A percentile compares a stretch with the other conserved stretches of the same genome.
Evolutionary conservation across 2,113 vertebrate genomes (phyloP).

Genomic region (Irena cyanogastra): DNA sequence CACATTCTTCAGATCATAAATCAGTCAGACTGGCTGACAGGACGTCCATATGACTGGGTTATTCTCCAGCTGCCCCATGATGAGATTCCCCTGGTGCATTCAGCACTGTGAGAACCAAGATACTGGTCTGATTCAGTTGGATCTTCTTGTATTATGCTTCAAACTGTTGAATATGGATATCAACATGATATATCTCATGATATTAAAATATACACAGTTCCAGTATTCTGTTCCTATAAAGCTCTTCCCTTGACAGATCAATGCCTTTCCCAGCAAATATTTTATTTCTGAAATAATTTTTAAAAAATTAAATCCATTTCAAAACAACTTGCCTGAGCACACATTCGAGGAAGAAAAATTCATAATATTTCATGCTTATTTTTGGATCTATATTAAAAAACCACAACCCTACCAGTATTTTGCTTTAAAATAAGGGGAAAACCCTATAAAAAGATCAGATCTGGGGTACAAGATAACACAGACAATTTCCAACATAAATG

Average conservation of each 20-base stretch:
- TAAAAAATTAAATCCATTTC: not conserved
- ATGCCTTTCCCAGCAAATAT: conserved; percentile 5
- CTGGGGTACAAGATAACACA: conserved; percentile 67
- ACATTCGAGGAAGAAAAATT: conserved; percentile 15
- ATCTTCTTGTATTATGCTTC: not conserved
- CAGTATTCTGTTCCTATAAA: not conserved
- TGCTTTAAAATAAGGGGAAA: conserved; percentile 67
- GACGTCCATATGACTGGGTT: not conserved
- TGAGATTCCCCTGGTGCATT: not conserved
- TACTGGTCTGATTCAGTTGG: not conserved
- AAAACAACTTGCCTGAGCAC: conserved; percentile 17
- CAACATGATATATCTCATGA: not conserved
- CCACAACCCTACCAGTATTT: not conserved
- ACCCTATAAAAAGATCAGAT: conserved; percentile 52
- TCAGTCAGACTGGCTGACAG: not conserved
- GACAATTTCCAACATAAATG: conserved; percentile 74
- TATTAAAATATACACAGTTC: not conserved
- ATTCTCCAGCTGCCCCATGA: not conserved
- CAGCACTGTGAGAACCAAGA: not conserved
- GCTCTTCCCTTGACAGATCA: not conserved
- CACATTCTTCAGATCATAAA: not conserved
- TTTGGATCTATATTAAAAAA: not conserved
- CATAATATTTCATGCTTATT: conserved; percentile 43
- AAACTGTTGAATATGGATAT: conserved; percentile 14
- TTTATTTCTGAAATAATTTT: not conserved